Conservation (phyloP, 2,888 invertebrate genomes). For the Psylliodes chrysocephalus region DNA sequence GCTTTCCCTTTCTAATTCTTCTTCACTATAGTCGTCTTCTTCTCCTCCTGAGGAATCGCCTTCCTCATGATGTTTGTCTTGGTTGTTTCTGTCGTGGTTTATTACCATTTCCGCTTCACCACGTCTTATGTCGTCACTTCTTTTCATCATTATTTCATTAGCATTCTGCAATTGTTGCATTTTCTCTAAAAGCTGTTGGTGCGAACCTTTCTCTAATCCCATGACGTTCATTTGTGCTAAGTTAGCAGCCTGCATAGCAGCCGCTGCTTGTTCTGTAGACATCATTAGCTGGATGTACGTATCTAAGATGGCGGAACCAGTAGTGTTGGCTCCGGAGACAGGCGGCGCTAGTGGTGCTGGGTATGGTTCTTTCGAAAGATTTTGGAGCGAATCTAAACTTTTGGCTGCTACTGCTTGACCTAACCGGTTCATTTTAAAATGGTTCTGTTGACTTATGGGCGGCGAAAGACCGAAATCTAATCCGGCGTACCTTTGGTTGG, state of each 20-base stretch:
- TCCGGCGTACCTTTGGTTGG: slow-evolving; percentile 66
- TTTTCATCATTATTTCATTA: slow-evolving; percentile 67
- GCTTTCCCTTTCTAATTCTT: slow-evolving; percentile 64
- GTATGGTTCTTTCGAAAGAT: slow-evolving; percentile 74
- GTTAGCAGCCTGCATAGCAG: slow-evolving; percentile 82
- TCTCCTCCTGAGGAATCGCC: slow-evolving; percentile 68
- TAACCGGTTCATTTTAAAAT: slow-evolving; percentile 62
- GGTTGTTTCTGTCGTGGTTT: slow-evolving; percentile 66
- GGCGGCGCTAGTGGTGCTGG: slow-evolving; percentile 70
- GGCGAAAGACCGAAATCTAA: slow-evolving; percentile 67
- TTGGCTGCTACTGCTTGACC: slow-evolving; percentile 74
- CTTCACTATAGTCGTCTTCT: slow-evolving; percentile 68
- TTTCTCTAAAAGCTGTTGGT: slow-evolving; percentile 73
- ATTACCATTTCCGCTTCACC: slow-evolving; percentile 69
- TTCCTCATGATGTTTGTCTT: slow-evolving; percentile 60
- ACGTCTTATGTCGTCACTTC: slow-evolving; percentile 63
- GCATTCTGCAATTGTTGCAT: slow-evolving; percentile 71
- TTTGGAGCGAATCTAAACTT: slow-evolving; percentile 72
- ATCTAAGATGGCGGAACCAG: slow-evolving; percentile 83
- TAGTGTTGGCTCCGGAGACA: slow-evolving; percentile 65
- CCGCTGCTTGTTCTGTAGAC: slow-evolving; percentile 72
- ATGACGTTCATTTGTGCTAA: slow-evolving; percentile 80
- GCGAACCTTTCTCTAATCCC: slow-evolving; percentile 64
- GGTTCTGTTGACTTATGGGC: slow-evolving; percentile 60
- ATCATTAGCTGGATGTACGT: slow-evolving; percentile 85